phyloP scores from a whole-genome alignment of 2,888 invertebrate species.

The Pseudococcus viburni region DNA sequence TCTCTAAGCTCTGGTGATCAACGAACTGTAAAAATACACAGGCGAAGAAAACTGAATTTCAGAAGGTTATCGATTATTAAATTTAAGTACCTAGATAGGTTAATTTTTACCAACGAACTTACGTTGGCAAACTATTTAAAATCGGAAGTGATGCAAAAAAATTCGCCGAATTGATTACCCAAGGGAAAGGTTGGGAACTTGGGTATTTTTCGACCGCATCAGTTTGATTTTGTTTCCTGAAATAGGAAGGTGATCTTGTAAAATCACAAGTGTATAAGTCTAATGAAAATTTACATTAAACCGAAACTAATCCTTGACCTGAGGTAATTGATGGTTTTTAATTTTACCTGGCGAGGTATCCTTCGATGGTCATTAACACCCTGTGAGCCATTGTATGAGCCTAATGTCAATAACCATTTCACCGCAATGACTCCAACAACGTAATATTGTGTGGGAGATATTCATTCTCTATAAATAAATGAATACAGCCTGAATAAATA shows the following conservation, averaged over 20 bases:
- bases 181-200: background rate
- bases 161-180: background rate
- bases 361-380: constrained; percentile 27
- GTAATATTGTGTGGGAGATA: background rate
- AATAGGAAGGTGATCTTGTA: constrained; percentile 43
- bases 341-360: background rate
- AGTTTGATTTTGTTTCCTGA: background rate
- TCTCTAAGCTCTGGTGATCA: background rate
- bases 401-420: constrained; percentile 21
- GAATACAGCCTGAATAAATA: background rate
- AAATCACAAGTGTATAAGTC: constrained; percentile 27
- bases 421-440: background rate
- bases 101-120: background rate
- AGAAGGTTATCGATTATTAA: background rate
- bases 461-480: background rate
- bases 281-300: constrained; percentile 30
- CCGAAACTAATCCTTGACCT: constrained; percentile 51
- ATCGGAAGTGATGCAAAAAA: background rate
- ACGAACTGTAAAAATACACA: background rate
- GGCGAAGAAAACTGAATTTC: background rate
- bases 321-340: constrained; percentile 26
- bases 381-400: background rate
- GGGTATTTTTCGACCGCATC: background rate
- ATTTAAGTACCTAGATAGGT: background rate
- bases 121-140: background rate